A percentile compares a stretch with the other conserved stretches of the same genome.
These are phyloP conservation scores for Zygaena filipendulae DNA, from an alignment of 2,888 invertebrate genomes.

Conservation along the genomic window DNA sequence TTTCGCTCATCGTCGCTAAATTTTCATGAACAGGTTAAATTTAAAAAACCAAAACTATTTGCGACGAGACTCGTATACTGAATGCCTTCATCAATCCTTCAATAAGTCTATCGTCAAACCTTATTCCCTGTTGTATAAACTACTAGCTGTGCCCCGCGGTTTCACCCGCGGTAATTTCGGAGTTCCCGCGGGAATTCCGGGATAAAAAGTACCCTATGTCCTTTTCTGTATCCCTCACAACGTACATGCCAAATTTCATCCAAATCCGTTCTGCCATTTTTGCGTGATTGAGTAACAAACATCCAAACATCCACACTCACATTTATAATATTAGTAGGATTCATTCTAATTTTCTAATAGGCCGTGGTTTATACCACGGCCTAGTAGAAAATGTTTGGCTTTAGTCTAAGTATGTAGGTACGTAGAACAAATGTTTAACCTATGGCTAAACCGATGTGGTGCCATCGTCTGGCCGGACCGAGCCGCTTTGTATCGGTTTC, in stretches of 20 bases:
- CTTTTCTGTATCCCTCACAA: not conserved
- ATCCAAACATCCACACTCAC: not conserved
- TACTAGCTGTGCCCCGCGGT: not conserved
- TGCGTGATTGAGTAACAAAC: not conserved
- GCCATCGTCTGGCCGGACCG: slow-evolving; percentile 1
- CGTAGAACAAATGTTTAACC: no score
- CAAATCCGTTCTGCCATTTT: not conserved
- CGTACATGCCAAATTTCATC: not conserved
- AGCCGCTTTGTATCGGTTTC: no score
- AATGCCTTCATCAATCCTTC: no score
- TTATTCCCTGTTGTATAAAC: no score
- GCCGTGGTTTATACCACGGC: slow-evolving; percentile 1
- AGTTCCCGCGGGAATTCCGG: no score
- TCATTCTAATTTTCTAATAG: not conserved
- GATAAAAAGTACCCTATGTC: not conserved
- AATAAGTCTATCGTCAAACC: no score
- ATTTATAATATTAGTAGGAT: no score
- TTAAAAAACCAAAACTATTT: no score
- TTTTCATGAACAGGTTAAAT: no score
- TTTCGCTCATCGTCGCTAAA: no score
- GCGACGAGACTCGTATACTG: no score
- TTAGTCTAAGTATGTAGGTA: no score
- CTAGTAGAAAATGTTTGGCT: slow-evolving; percentile 3
- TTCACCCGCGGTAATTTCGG: not conserved
- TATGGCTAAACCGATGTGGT: not conserved